These are phyloP conservation scores for Pediacus dermestoides DNA, from an alignment of 2,888 invertebrate genomes.

Conservation along the genomic window DNA sequence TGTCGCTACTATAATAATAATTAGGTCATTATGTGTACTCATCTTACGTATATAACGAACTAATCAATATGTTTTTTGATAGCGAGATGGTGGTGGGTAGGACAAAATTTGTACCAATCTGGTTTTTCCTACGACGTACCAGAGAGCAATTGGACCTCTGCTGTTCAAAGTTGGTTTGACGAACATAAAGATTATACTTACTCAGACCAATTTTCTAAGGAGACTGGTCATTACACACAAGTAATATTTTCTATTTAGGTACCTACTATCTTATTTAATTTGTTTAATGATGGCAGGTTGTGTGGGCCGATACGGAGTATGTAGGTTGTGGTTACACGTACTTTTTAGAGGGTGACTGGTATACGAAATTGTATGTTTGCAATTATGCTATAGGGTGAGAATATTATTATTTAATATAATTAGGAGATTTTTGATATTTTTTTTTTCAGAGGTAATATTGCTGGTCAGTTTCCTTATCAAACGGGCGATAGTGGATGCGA, in stretches of 20 bases:
- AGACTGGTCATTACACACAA: conserved; percentile 29
- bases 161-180: conserved; percentile 24
- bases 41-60: too few relatives aligned
- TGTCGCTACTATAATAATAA: too few relatives aligned
- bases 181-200: conserved; percentile 21
- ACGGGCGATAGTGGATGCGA: conserved; percentile 18
- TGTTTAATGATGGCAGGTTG: conserved; percentile 24
- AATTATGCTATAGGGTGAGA: conserved; percentile 23
- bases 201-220: conserved; percentile 9
- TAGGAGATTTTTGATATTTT: conserved; percentile 6
- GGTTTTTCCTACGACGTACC: background rate
- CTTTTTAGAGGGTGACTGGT: conserved; percentile 17
- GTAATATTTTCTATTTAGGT: too few relatives aligned
- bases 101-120: background rate
- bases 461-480: conserved; percentile 24
- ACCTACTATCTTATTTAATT: too few relatives aligned
- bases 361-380: conserved; percentile 29
- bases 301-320: conserved; percentile 30
- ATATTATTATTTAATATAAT: background rate
- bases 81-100: background rate
- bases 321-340: conserved; percentile 32
- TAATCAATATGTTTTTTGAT: too few relatives aligned
- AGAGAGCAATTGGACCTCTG: background rate
- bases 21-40: too few relatives aligned
- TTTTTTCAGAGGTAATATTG: conserved; percentile 25